Conservation (phyloP, 2,797 vertebrate species). For the Petrocephalus schoutedeni region DNA sequence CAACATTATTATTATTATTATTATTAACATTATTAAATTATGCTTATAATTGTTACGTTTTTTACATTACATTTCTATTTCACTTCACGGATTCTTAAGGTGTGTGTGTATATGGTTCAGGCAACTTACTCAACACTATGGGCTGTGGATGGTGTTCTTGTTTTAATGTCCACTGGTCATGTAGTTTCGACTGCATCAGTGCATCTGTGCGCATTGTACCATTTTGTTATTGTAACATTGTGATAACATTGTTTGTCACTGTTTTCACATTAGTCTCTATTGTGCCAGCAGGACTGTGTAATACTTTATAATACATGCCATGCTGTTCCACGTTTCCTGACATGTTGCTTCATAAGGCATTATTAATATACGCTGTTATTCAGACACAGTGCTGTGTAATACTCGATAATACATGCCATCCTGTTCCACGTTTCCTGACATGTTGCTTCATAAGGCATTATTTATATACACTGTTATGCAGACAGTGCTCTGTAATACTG, state of each 20-base stretch:
- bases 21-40: no score
- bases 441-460: background rate
- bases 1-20: no score
- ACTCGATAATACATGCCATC: background rate
- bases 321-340: no score
- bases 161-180: background rate
- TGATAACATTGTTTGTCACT: background rate
- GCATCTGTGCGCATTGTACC: background rate
- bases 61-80: background rate
- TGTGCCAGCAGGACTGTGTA: background rate
- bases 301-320: no score
- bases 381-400: background rate
- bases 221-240: background rate
- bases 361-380: background rate
- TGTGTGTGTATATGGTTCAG: background rate
- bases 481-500: background rate
- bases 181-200: background rate
- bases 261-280: background rate
- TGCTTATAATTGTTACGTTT: background rate
- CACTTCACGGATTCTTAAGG: background rate
- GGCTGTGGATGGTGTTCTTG: background rate
- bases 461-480: background rate
- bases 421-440: background rate
- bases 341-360: no score
- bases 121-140: background rate